Evolutionary conservation across 1,140 invertebrate genomes (phyloP), one percentile per base, ranked within the genome.

Genomic region (Reticulitermes speratus): DNA sequence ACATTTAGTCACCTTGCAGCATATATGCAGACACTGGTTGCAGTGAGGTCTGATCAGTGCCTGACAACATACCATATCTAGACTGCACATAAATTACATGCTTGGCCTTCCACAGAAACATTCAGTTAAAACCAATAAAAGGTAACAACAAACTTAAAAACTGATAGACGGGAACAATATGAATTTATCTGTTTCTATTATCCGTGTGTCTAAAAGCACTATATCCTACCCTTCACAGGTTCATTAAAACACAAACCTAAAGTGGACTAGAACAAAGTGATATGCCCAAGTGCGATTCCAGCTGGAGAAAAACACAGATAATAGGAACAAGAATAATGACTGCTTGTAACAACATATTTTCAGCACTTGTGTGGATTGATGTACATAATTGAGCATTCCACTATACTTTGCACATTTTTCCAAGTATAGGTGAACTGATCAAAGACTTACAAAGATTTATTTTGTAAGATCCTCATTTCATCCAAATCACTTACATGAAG

Each of bases 231-330:
- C 16, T n/a, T 30, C 25, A 55, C 52, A 75, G n/a, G 65, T n/a
- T 75, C 25, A 75, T 14, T 75, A 30, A 16, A 75, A 55, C 52
- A 55, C 52, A 55, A 55, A 55, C 52, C 52, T 5, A 55, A 21
- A 75, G n/a, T 30, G 65, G 65, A 75, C 65, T 75, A 75, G 65
- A 75, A 75, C 65, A 75, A 75, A 75, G 25, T 75, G n/a, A 75
- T 2, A 30, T 30, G 14, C n/a, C 14, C 65, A 75, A 25, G 65
- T 75, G n/a, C 12, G n/a, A 75, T 14, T 75, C 65, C 25, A 75
- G n/a, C 14, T 75, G 7, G 11, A 30, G 65, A 7, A 55, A 55
- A 55, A 55, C 52, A 55, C 19, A 55, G 52, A 55, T 55, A 55
- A 55, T 55, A 55, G 52, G 52, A 55, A 55, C 52, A 55, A 55